Evolutionary conservation across 2,797 vertebrate genomes (phyloP), one percentile per base, ranked within the genome.

Genomic region (Intellagama lesueurii): DNA sequence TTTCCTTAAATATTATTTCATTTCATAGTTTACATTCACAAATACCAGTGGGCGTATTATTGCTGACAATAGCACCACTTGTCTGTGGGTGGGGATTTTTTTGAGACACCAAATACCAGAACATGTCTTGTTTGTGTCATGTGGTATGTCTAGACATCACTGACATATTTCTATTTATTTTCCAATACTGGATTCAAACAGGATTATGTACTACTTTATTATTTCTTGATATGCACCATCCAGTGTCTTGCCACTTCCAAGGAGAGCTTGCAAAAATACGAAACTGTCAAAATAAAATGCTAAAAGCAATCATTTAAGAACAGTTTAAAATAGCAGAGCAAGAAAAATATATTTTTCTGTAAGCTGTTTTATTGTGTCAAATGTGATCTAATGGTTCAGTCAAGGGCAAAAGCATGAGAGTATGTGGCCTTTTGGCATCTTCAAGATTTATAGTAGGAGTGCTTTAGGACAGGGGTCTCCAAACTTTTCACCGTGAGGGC

Each of bases 1-100:
- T 19, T 32, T 30, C 60, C 32, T 88, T 68, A 86, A 72, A 86
- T 86, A 22, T 77, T 78, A 77, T 86, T 52, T n/a, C 69, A 3
- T 83, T 83, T 83, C 81, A 77, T 52, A 83, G 72, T 69, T 88
- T 56, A 77, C 60, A 76, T 69, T 52, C 73, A 76, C 72, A 88
- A 64, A 88, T 76, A 32, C 72, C 80, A 82, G 87, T 66, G 72
- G 56, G 60, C 32, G n/a, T 40, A 68, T 77, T 66, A 35, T 83
- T n/a, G 44, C 47, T 77, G 60, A 83, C 73, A 83, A 78, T 78
- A 83, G 24, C 47, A 52, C 24, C 44, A 77, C 68, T 72, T 87
- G 77, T 76, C 40, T 83, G 73, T 83, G 87, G 87, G 87, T 68
- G 73, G 73, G 73, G 64, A 76, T 83, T 68, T 35, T 60, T 83